Conservation (phyloP, 2,113 vertebrate species). For the Onychorhynchus coronatus region DNA sequence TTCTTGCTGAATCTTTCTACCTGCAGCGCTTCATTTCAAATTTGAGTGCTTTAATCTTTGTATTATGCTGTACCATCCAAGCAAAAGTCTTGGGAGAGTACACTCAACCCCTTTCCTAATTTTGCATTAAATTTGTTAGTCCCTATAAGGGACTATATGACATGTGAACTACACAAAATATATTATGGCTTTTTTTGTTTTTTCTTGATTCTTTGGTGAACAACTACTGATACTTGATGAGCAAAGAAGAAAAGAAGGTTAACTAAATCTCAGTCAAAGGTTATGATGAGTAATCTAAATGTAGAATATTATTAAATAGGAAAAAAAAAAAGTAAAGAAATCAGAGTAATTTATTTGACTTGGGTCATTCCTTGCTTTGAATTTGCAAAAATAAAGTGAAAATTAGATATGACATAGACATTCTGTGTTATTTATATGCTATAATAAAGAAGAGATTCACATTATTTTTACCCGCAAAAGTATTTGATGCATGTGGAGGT, state of each 20-base stretch:
- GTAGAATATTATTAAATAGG: neutral
- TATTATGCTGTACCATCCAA: neutral
- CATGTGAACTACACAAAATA: neutral
- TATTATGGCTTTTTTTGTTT: neutral
- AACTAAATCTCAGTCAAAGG: neutral
- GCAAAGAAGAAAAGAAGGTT: neutral
- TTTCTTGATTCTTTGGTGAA: neutral
- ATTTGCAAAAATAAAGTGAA: neutral
- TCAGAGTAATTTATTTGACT: neutral
- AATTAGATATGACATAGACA: neutral
- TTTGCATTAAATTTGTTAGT: slow-evolving; percentile 6
- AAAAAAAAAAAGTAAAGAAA: neutral
- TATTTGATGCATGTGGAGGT: neutral
- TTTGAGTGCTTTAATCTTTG: slow-evolving; percentile 20
- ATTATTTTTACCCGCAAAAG: neutral
- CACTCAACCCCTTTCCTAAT: neutral
- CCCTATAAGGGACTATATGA: neutral
- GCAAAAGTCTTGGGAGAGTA: neutral
- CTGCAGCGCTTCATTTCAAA: slow-evolving; percentile 22
- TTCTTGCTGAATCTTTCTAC: neutral
- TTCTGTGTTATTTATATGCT: neutral
- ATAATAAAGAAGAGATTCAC: neutral
- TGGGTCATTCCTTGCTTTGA: neutral
- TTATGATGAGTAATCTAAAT: neutral
- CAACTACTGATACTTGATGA: neutral